These are phyloP conservation scores for Otolemur garnettii DNA, from an alignment of 2,113 vertebrate species.

Conservation along the genomic window DNA sequence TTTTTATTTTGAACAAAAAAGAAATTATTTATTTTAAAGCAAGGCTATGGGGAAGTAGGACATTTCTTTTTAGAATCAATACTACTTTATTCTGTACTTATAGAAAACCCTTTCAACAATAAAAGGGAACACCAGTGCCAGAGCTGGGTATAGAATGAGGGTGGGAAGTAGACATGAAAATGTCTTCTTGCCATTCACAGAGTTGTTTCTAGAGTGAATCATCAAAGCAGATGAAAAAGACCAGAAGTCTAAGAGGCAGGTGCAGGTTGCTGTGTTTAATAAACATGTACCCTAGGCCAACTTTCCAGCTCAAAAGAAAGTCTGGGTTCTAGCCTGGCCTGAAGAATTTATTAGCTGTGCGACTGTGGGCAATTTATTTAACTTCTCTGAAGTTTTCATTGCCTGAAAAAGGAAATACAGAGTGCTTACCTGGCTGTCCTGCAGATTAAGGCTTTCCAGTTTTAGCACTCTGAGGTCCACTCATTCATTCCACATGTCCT, in stretches of 20 bases:
- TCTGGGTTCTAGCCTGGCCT: not conserved
- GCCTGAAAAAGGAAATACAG: not conserved
- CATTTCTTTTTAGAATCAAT: conserved; percentile 60
- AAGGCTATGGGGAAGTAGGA: not conserved
- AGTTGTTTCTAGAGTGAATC: not conserved
- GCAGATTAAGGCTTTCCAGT: not conserved
- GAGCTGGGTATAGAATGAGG: not conserved
- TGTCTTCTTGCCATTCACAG: not conserved
- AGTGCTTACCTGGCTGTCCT: not conserved
- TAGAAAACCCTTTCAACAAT: conserved; percentile 42
- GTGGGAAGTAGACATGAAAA: not conserved
- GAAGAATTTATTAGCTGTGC: not conserved
- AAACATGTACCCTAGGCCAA: not conserved
- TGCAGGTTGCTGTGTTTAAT: not conserved
- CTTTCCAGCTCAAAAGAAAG: not conserved
- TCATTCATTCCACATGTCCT: not conserved
- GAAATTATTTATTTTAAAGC: conserved; percentile 64
- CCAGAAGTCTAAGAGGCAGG: not conserved
- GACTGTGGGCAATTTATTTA: not conserved
- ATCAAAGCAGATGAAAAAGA: not conserved
- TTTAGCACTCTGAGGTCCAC: not conserved
- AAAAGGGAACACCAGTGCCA: not conserved
- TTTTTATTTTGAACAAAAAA: conserved; percentile 22
- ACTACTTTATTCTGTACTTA: conserved; percentile 38
- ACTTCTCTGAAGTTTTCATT: conserved; percentile 13